Base-by-base conservation (phyloP, 2,888 invertebrate genomes). In the Hesperia comma region DNA sequence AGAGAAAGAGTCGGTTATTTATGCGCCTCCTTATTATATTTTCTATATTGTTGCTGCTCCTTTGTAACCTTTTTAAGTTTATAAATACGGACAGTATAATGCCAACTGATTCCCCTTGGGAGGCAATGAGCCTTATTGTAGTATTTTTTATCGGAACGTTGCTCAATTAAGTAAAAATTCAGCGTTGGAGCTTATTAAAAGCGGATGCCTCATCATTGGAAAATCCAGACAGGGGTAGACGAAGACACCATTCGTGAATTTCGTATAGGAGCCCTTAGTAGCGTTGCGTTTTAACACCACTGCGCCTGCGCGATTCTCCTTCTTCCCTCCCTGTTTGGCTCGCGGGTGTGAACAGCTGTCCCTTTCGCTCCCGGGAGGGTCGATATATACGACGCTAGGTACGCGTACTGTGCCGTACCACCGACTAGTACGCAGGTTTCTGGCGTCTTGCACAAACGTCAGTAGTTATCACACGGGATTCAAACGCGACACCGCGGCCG, bases 371-470 rank as follows among this genome's bases (percentile, higher is more conserved):
- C 81, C 82, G 82, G 83, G 87, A 89, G 89, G 90, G 90, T 87
- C 91, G 92, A 92, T 92, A 91, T 92, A 92, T 91, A 91, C 86
- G 77, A 83, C 84, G 84, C 86, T 92, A 91, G 90, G 88, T 92
- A 92, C 88, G 85, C 79, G 83, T 87, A 88, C 87, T 74, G 85
- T 87, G 85, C 82, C 80, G 82, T 86, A 86, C 83, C 81, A 78
- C 74, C 71, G 75, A 80, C 84, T 87, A 91, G 92, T 92, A 90
- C 91, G 91, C 90, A 91, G 91, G 88, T 87, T 89, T 86, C 83
- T 84, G 84, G 88, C 88, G 88, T 85, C 79, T 77, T 78, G 82
- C 75, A 76, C 79, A 78, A 83, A 90, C 90, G 91, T 88, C 83
- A 83, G 79, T 77, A 74, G 79, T 46, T 15, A 17, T 79, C 83